These are phyloP conservation scores for Agonopterix alstromeriana DNA, from an alignment of 2,888 invertebrate species.

Conservation along the genomic window DNA sequence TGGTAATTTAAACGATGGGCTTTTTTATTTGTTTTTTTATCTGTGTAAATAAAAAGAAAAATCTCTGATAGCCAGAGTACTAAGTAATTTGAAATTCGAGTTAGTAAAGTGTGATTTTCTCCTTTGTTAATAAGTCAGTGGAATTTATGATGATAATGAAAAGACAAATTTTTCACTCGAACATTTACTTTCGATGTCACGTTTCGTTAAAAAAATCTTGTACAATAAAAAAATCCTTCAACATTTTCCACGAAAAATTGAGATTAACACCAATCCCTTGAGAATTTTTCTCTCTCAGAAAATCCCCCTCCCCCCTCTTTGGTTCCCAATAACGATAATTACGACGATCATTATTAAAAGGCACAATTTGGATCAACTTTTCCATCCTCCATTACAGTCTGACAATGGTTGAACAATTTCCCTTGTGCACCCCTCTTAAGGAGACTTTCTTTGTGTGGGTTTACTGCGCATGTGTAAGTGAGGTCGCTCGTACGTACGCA, in stretches of 20 bases:
- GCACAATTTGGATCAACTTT: conserved; percentile 66
- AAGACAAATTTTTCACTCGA: no score
- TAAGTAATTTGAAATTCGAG: no score
- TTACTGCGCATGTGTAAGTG: conserved; percentile 25
- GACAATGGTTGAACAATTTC: conserved; percentile 66
- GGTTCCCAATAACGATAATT: conserved; percentile 55
- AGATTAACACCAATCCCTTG: background rate
- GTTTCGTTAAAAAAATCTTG: background rate
- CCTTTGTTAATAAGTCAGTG: no score
- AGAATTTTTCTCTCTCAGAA: background rate
- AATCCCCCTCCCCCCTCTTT: background rate
- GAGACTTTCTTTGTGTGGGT: conserved; percentile 6
- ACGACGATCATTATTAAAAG: conserved; percentile 54
- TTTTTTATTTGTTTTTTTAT: background rate
- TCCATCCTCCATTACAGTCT: conserved; percentile 56
- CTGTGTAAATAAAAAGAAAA: no score
- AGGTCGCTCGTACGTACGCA: conserved; percentile 13
- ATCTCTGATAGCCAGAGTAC: no score
- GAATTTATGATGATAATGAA: no score
- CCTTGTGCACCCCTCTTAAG: conserved; percentile 41
- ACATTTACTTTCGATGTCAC: no score
- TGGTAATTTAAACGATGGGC: background rate
- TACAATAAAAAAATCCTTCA: background rate
- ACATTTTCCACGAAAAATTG: background rate
- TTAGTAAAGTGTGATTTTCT: no score